Base-by-base conservation (phyloP, 2,113 vertebrate genomes). In the Nothobranchius furzeri region DNA sequence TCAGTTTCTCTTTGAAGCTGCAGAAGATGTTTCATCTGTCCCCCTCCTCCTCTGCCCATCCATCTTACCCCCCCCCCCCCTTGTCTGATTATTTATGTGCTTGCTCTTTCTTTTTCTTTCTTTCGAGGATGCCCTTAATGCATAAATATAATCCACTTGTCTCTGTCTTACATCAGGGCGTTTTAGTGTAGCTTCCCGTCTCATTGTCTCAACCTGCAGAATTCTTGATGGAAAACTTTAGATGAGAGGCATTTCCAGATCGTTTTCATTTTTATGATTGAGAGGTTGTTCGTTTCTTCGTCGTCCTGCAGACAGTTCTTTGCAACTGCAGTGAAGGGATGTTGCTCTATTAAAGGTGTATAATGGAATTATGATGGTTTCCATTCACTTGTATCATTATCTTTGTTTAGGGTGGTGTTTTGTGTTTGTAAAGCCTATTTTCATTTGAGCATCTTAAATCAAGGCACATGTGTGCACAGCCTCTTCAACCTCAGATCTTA, bases 1-100 rank as follows among this genome's bases (percentile, higher is more conserved):
- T 40, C 63, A 43, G 17, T 82, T 45, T 86, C 71, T 58, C 73
- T 88, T 89, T 87, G 86, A 87, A 88, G 80, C 47, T 50, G 60
- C 73, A 15, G 60, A 61, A 59, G 64, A 80, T 79, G 48, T 69
- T 80, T 83, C 73, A 78, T 81, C 75, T 69, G 72, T 75, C 55
- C 47, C 17, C 43, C 46, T 37, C 48, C 56, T 30, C 75, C 50
- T 20, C 53, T 3, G 17, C 67, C 81, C 54, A 52, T 78, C 60
- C 49, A 58, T 82, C 74, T 76, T 62, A 37, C 30, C 68, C 1
- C 72, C n/a, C n/a, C 30, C 68, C 1, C 52, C 53, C 72, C 24
- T 20, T 58, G 73, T 48, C 61, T 63, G 53, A 61, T 83, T 59
- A 69, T 85, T 80, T 79, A 86, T 83, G 57, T 70, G 64, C 79